Evolutionary conservation across 92 coral and sea anemone species (phyloP).

Genomic region (Epizoanthus fatuus): DNA sequence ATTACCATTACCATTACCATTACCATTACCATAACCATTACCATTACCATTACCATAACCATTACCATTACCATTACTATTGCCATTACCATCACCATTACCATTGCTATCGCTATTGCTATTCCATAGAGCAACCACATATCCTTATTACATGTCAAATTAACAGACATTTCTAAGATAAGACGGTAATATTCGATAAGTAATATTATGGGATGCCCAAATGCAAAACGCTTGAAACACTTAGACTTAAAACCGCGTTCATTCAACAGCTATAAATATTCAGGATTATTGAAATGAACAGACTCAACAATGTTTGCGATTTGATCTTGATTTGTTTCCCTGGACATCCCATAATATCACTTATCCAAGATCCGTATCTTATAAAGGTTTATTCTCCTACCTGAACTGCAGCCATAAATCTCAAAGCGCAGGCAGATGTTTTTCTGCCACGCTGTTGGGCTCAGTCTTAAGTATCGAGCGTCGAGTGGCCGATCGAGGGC

Average conservation of each 20-base stretch:
- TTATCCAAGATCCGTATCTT: background rate
- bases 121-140: background rate
- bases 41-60: background rate
- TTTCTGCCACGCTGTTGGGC: slow-evolving; percentile 74
- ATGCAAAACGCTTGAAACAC: too few species aligned
- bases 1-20: too few species aligned
- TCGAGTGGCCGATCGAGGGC: slow-evolving; percentile 53
- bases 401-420: slow-evolving; percentile 79
- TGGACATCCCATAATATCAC: too few species aligned
- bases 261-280: too few species aligned
- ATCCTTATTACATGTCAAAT: background rate
- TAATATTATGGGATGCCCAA: too few species aligned
- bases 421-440: slow-evolving; percentile 78
- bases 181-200: too few species aligned
- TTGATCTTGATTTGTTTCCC: too few species aligned
- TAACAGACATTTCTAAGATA: background rate
- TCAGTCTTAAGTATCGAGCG: slow-evolving; percentile 76
- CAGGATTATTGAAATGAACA: too few species aligned
- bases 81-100: too few species aligned
- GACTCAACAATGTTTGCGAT: too few species aligned
- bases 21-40: too few species aligned
- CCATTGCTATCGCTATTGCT: background rate
- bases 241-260: too few species aligned
- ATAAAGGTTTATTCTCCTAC: slow-evolving; percentile 40
- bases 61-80: background rate